A percentile compares a stretch with the other conserved stretches of the same genome.
These are phyloP conservation scores for Channa argus DNA, from an alignment of 2,113 vertebrate genomes.

Conservation along the genomic window DNA sequence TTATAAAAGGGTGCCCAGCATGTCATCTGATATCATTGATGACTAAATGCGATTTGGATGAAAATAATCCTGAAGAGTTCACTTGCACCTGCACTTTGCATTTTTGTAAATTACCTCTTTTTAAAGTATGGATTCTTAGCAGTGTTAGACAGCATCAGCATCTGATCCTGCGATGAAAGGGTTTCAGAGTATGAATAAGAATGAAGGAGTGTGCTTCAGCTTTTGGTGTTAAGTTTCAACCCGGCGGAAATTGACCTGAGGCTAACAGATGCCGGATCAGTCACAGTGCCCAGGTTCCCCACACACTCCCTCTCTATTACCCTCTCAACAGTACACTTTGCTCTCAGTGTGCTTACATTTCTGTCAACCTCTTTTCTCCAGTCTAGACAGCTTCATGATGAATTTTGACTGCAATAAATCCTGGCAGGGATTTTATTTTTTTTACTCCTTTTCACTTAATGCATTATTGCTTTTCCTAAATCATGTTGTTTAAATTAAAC, in stretches of 20 bases:
- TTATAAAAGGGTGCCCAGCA: slow-evolving; percentile 29
- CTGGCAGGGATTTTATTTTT: not conserved
- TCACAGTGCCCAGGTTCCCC: slow-evolving; percentile 69
- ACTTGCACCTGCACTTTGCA: not conserved
- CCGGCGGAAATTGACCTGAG: slow-evolving; percentile 76
- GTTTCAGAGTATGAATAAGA: slow-evolving; percentile 44
- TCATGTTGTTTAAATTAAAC: slow-evolving; percentile 25
- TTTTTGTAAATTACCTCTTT: not conserved
- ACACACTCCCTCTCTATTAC: slow-evolving; percentile 41
- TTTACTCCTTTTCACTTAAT: not conserved
- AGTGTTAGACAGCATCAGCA: slow-evolving; percentile 2
- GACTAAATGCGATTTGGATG: slow-evolving; percentile 9
- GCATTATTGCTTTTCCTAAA: slow-evolving; percentile 21
- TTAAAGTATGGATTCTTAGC: slow-evolving; percentile 5
- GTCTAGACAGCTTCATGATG: slow-evolving; percentile 51
- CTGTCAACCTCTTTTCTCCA: slow-evolving; percentile 12
- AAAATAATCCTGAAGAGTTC: not conserved
- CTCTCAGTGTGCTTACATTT: slow-evolving; percentile 25
- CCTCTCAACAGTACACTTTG: not conserved
- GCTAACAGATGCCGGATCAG: slow-evolving; percentile 85
- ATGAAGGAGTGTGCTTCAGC: slow-evolving; percentile 51
- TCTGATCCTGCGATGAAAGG: slow-evolving; percentile 60
- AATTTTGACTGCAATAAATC: slow-evolving; percentile 42
- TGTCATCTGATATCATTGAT: slow-evolving; percentile 66
- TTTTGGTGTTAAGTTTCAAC: slow-evolving; percentile 73